Percentiles rank a stretch among this genome's conserved stretches.
phyloP scores from a whole-genome alignment of 2,797 vertebrate genomes.

The Mastacembelus armatus region DNA sequence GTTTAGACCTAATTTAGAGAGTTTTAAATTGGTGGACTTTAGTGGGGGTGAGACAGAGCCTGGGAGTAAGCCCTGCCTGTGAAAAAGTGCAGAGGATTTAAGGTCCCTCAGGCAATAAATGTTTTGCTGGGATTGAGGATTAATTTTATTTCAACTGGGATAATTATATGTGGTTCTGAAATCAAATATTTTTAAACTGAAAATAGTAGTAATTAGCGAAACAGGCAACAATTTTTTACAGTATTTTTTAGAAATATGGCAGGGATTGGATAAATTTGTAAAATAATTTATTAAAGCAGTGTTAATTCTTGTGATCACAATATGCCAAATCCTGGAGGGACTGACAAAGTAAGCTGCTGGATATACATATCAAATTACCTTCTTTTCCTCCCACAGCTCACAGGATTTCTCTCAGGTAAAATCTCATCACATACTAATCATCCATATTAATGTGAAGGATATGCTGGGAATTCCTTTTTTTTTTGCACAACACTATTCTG shows the following conservation, averaged over 20 bases:
- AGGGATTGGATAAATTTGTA: background rate
- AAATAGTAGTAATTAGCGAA: conserved; percentile 9
- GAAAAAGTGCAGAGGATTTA: conserved; percentile 23
- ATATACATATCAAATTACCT: conserved; percentile 31
- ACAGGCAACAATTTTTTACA: background rate
- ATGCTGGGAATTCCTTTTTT: conserved; percentile 21
- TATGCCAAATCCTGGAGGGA: conserved; percentile 23
- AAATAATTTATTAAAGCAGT: background rate
- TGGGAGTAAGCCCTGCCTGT: conserved; percentile 1
- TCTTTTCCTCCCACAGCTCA: conserved; percentile 14
- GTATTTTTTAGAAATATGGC: background rate
- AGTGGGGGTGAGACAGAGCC: conserved; percentile 8
- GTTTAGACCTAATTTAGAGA: conserved; percentile 12
- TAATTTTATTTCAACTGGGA: conserved; percentile 14
- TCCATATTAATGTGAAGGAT: conserved; percentile 22
- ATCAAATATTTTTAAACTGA: conserved; percentile 14
- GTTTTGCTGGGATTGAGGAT: conserved; percentile 12
- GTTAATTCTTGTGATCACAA: conserved; percentile 19
- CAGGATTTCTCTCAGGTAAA: conserved; percentile 43
- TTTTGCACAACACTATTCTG: background rate
- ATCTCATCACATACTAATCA: conserved; percentile 42
- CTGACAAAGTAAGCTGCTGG: conserved; percentile 4
- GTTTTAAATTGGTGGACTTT: conserved; percentile 14
- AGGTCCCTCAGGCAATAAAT: conserved; percentile 1
- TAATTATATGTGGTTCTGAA: conserved; percentile 6